Base-by-base conservation (phyloP, 2,888 invertebrate genomes). In the Drosophila anomalata region DNA sequence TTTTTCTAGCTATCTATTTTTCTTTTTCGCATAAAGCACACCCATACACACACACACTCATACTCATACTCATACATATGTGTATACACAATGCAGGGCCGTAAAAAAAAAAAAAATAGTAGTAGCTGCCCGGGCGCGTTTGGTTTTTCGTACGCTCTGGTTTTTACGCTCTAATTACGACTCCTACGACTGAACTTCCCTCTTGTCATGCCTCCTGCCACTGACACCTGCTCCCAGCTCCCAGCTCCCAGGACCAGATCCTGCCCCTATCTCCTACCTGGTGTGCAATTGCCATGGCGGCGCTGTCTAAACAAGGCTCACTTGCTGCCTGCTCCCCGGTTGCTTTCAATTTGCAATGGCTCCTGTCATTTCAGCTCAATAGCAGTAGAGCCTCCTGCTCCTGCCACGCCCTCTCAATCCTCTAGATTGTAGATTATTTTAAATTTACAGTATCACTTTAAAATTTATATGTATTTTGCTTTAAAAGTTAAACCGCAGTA, bases 141-240 rank as follows among this genome's bases (percentile, higher is more conserved):
- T 82, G 81, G 82, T 82, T 81, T 80, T 82, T 87, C 82, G 88
- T 84, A 86, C 83, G 90, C 90, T 89, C 90, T 90, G 90, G 89
- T 90, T 90, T 90, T 90, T 85, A 89, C 90, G 90, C 90, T 90
- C 90, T 86, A 90, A 90, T 90, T 89, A 90, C 90, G 89, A 76
- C 87, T 86, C 71, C 86, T 82, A 73, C 76, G 67, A 81, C 76
- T 62, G 29, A 20, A 12, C 53, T 12, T 47, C 39, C 42, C 9
- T 14, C 41, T 17, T 6, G n/a, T 1, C 14, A n/a, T 6, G 6
- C 8, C 56, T n/a, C 11, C 36, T 48, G 46, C 56, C 56, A 24
- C 33, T 24, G 36, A 5, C 54, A 54, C 54, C 58, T 42, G 48
- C 52, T 24, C 55, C 11, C 11, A 9, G 31, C 17, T 29, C 33